Conservation (phyloP, 2,888 invertebrate genomes). For the Drosophila melanosoma region DNA sequence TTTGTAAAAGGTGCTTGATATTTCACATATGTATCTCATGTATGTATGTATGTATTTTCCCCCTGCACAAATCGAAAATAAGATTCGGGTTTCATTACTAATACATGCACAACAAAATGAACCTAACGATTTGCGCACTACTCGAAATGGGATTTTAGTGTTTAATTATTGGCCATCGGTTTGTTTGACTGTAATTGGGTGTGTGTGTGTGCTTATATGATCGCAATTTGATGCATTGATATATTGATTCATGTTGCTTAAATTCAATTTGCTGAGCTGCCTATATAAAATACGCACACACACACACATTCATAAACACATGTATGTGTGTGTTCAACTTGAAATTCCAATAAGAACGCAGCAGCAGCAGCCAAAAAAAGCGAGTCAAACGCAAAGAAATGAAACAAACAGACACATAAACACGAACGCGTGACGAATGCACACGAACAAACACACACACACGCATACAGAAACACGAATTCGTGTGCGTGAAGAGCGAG, state of each 20-base stretch:
- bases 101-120: background rate
- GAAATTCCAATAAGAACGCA: constrained; percentile 72
- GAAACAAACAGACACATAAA: constrained; percentile 32
- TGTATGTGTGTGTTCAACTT: constrained; percentile 30
- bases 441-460: constrained; percentile 19
- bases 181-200: constrained; percentile 2
- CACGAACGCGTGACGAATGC: constrained; percentile 43
- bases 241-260: constrained; percentile 47
- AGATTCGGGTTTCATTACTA: background rate
- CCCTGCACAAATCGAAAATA: background rate
- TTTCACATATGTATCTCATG: background rate
- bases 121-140: constrained; percentile 5
- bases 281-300: constrained; percentile 4
- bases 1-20: background rate
- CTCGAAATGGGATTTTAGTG: constrained; percentile 14
- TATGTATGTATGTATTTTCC: too few relatives aligned
- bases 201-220: constrained; percentile 14
- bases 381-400: constrained; percentile 23
- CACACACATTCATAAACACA: background rate
- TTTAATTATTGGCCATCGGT: constrained; percentile 41
- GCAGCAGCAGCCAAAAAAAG: constrained; percentile 29
- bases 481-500: constrained; percentile 10
- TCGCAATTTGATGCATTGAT: constrained; percentile 32
- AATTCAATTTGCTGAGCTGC: constrained; percentile 47
- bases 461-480: background rate